Percentiles rank a stretch among this genome's conserved stretches.
Conservation (phyloP, 2,888 invertebrate genomes). For the Noctua pronuba region DNA sequence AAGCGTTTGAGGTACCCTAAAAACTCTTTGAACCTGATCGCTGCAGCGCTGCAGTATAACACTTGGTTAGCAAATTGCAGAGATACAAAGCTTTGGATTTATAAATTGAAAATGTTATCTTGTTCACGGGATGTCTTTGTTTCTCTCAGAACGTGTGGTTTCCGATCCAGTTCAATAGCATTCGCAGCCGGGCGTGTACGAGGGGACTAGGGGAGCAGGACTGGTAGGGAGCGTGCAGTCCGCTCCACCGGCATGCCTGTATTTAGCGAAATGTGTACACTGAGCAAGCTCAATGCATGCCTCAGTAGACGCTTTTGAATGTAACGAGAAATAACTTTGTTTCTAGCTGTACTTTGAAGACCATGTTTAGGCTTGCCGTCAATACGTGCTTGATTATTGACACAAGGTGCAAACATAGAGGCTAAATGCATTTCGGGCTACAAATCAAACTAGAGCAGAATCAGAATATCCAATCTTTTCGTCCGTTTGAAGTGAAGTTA, state of each 20-base stretch:
- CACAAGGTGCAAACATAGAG: neutral
- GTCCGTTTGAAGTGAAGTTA: constrained; percentile 6
- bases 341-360: constrained; percentile 23
- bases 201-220: constrained; percentile 59
- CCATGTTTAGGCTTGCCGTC: neutral
- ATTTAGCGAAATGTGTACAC: constrained; percentile 48
- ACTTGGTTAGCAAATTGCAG: constrained; percentile 13
- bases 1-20: constrained; percentile 1
- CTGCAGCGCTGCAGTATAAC: constrained; percentile 1
- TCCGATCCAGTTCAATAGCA: constrained; percentile 64
- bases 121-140: constrained; percentile 54
- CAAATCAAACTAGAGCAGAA: neutral
- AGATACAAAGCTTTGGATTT: constrained; percentile 29
- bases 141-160: constrained; percentile 57
- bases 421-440: neutral
- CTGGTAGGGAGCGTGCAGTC: constrained; percentile 52
- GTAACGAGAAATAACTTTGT: constrained; percentile 24
- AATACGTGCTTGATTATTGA: constrained; percentile 14
- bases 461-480: constrained; percentile 3
- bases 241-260: constrained; percentile 39
- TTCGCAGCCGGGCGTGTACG: constrained; percentile 58
- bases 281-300: constrained; percentile 16
- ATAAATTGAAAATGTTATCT: constrained; percentile 58
- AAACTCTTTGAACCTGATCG: neutral
- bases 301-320: constrained; percentile 28